Conservation (phyloP, 1,140 invertebrate genomes). For the Tetramorium simillimum region DNA sequence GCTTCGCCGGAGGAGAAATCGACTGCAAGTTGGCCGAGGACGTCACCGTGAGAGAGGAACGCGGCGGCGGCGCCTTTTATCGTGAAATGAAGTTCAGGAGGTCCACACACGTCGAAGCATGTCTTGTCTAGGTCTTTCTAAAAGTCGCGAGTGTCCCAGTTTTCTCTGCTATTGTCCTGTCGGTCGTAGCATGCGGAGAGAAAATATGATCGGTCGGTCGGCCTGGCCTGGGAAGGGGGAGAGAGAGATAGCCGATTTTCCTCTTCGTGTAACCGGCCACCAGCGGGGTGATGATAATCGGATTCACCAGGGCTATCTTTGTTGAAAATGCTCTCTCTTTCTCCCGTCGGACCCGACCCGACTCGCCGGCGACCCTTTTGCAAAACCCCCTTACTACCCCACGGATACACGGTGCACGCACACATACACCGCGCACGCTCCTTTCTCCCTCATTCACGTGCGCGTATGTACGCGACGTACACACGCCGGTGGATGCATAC, state of each 20-base stretch:
- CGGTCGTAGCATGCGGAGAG: not conserved
- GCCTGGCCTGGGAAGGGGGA: not conserved
- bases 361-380: not conserved
- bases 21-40: not conserved
- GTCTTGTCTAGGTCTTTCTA: not conserved
- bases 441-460: slow-evolving; percentile 64
- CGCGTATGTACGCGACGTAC: slow-evolving; percentile 37
- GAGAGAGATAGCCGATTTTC: slow-evolving; percentile 32
- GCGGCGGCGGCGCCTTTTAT: not conserved
- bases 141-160: slow-evolving; percentile 42
- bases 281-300: slow-evolving; percentile 55
- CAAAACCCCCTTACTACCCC: slow-evolving; percentile 23
- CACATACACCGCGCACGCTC: not conserved
- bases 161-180: slow-evolving; percentile 33
- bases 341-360: not conserved
- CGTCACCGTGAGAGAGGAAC: not conserved
- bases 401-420: not conserved
- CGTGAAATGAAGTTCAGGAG: not conserved
- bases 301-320: slow-evolving; percentile 58
- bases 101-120: not conserved
- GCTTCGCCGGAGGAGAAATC: not conserved
- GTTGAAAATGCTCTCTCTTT: slow-evolving; percentile 67
- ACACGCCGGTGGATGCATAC: not conserved
- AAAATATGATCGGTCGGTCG: slow-evolving; percentile 30
- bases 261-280: slow-evolving; percentile 32